Conservation (phyloP, 2,797 vertebrate species). For the Sebastes diploproa region DNA sequence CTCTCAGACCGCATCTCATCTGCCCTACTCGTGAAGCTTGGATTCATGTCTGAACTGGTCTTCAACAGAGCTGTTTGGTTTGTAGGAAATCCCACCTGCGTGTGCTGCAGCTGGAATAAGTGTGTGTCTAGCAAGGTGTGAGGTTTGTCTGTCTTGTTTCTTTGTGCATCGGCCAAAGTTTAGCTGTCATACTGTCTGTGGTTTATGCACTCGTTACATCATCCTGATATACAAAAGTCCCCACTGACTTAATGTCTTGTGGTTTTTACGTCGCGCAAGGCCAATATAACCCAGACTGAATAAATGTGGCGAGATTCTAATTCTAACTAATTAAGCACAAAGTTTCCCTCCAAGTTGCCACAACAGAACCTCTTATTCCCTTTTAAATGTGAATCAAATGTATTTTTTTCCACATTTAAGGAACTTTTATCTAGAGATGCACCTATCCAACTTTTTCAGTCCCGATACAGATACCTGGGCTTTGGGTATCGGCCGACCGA, state of each 20-base stretch:
- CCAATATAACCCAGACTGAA: conserved; percentile 7
- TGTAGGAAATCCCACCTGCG: conserved; percentile 54
- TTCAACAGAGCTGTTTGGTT: conserved; percentile 10
- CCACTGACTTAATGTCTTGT: conserved; percentile 20
- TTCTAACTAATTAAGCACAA: conserved; percentile 18
- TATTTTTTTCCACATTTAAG: background rate
- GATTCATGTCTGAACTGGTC: conserved; percentile 72
- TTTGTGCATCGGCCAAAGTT: background rate
- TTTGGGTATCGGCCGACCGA: too few relatives aligned
- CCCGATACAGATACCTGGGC: too few relatives aligned
- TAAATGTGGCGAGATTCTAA: conserved; percentile 1
- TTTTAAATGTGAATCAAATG: background rate
- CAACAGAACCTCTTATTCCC: background rate
- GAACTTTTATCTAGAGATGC: background rate
- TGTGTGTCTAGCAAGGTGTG: conserved; percentile 43
- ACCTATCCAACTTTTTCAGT: too few relatives aligned
- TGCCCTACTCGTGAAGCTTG: conserved; percentile 41
- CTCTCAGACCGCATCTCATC: conserved; percentile 63
- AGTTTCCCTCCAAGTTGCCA: conserved; percentile 2
- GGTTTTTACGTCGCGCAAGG: conserved; percentile 13
- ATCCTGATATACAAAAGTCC: background rate
- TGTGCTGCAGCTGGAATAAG: conserved; percentile 17
- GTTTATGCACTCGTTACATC: conserved; percentile 12
- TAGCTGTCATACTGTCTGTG: conserved; percentile 9
- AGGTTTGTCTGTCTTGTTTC: conserved; percentile 41